Percentiles rank a stretch among this genome's conserved stretches.
These are phyloP conservation scores for Hypotaenidia okinawae DNA, from an alignment of 2,797 vertebrate species.

Conservation along the genomic window DNA sequence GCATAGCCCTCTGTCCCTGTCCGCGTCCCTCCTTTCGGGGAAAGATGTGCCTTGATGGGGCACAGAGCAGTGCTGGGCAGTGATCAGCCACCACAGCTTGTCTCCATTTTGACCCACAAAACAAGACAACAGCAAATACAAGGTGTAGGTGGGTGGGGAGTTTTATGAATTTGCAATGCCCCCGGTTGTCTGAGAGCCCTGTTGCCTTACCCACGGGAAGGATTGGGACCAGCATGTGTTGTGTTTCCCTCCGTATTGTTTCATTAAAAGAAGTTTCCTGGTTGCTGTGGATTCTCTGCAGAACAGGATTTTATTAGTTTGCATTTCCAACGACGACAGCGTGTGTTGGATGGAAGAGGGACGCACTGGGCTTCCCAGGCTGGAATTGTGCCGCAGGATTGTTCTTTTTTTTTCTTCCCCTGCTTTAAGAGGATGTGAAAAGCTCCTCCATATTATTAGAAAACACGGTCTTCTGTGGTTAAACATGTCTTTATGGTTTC, in stretches of 20 bases:
- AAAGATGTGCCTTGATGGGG: fast-evolving
- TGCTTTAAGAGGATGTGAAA: slow-evolving; percentile 48
- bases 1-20: fast-evolving
- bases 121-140: not conserved
- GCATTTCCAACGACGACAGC: slow-evolving; percentile 1
- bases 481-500: slow-evolving; percentile 75
- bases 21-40: not conserved
- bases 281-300: not conserved
- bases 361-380: not conserved
- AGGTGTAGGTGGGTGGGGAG: not conserved
- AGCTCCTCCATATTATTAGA: slow-evolving; percentile 64
- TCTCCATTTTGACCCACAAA: not conserved
- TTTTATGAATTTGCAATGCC: fast-evolving
- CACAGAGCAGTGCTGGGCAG: fast-evolving
- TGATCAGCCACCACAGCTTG: not conserved
- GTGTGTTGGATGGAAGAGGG: not conserved
- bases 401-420: not conserved
- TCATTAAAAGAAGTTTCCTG: not conserved
- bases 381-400: not conserved
- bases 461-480: slow-evolving; percentile 65
- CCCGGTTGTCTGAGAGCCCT: not conserved
- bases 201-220: not conserved
- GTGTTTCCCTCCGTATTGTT: not conserved
- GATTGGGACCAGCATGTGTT: not conserved
- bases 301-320: slow-evolving; percentile 45